A percentile compares a stretch with the other conserved stretches of the same genome.
Evolutionary conservation across 2,888 invertebrate species (phyloP).

Genomic region (Itoplectis maculator): DNA sequence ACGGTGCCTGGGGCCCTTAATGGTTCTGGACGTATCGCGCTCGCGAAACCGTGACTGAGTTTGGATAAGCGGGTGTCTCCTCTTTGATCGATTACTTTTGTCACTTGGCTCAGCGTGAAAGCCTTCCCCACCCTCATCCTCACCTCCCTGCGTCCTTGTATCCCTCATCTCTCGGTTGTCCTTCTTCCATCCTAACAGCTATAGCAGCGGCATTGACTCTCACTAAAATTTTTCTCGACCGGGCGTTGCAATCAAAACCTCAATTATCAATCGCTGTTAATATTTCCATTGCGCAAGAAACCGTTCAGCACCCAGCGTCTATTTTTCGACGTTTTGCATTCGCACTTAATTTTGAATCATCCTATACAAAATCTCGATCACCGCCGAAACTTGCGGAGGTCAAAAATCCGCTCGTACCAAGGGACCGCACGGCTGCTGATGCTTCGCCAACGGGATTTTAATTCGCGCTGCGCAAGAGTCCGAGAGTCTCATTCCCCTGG

Average conservation of each 20-base stretch:
- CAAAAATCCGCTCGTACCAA: not conserved
- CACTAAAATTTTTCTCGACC: slow-evolving; percentile 66
- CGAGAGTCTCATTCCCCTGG: slow-evolving; percentile 76
- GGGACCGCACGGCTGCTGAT: not conserved
- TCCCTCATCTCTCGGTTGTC: slow-evolving; percentile 45
- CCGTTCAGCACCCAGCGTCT: not conserved
- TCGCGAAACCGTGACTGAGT: slow-evolving; percentile 65
- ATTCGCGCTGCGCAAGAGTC: slow-evolving; percentile 66
- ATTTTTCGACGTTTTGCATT: not conserved
- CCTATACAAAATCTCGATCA: not conserved
- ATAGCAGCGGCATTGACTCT: slow-evolving; percentile 57
- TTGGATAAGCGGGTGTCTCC: slow-evolving; percentile 73
- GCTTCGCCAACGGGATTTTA: slow-evolving; percentile 18
- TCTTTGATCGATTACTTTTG: slow-evolving; percentile 84
- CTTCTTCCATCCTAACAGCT: slow-evolving; percentile 34
- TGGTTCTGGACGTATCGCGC: slow-evolving; percentile 68
- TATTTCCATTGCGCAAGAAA: slow-evolving; percentile 54
- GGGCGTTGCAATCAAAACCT: slow-evolving; percentile 78
- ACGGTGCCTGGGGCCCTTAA: slow-evolving; percentile 58
- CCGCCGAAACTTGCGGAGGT: slow-evolving; percentile 30
- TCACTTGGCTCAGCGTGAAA: slow-evolving; percentile 77
- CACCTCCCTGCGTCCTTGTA: slow-evolving; percentile 29
- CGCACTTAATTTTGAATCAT: too few species aligned
- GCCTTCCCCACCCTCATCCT: slow-evolving; percentile 44
- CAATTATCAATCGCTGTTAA: slow-evolving; percentile 74